Conservation (phyloP, 23 tunicate genomes). For the Ciona savignyi region DNA sequence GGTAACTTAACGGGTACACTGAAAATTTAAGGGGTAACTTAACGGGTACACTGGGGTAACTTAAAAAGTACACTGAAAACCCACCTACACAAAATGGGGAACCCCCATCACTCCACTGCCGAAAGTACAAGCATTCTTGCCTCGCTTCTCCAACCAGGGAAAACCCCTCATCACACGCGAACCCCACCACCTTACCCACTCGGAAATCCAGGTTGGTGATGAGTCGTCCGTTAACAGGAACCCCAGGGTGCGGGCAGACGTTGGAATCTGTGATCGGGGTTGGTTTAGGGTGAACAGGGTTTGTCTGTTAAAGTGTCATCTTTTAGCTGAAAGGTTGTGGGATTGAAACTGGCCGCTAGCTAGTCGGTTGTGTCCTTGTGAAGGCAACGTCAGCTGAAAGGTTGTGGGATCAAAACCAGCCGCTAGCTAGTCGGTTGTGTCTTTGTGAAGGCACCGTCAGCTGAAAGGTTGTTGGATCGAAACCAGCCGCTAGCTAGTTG, state of each 20-base stretch:
- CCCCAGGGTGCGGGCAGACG: slow-evolving; percentile 66
- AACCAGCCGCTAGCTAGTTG: too few relatives aligned
- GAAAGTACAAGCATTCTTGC: slow-evolving; percentile 50
- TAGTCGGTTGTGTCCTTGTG: too few relatives aligned
- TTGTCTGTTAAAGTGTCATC: background rate
- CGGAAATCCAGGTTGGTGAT: background rate
- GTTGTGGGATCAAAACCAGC: too few relatives aligned
- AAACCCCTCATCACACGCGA: slow-evolving; percentile 36
- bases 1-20: too few relatives aligned
- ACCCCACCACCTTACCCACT: slow-evolving; percentile 26
- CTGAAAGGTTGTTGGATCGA: too few relatives aligned
- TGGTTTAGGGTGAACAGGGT: background rate
- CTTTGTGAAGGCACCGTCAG: too few relatives aligned
- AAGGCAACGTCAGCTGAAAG: too few relatives aligned
- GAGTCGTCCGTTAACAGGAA: slow-evolving; percentile 31
- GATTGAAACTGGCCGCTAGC: too few relatives aligned
- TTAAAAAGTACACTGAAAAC: background rate
- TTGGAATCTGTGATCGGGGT: background rate
- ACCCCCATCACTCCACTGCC: slow-evolving; percentile 69
- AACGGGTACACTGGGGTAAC: too few relatives aligned
- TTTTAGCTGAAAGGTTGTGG: too few relatives aligned
- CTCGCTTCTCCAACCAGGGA: slow-evolving; percentile 35
- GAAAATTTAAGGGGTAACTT: too few relatives aligned
- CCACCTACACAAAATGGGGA: slow-evolving; percentile 53
- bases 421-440: too few relatives aligned